phyloP scores from a whole-genome alignment of 2,113 vertebrate genomes.

The Acanthochromis polyacanthus region DNA sequence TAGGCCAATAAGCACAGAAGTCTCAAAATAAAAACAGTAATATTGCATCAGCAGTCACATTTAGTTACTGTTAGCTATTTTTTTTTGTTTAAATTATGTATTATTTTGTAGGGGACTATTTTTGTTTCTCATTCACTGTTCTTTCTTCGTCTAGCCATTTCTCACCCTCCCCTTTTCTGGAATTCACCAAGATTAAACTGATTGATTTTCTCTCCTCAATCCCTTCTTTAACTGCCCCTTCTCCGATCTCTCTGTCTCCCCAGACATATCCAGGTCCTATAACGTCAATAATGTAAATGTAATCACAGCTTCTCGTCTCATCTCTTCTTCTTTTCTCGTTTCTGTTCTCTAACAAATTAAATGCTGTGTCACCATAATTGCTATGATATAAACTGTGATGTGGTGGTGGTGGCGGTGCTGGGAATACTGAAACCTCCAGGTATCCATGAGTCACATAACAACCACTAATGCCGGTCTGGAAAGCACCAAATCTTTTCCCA shows the following conservation, averaged over 20 bases:
- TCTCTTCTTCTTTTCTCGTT: slow-evolving; percentile 11
- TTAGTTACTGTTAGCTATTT: neutral
- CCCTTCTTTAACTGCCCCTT: slow-evolving; percentile 36
- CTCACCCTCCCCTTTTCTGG: slow-evolving; percentile 33
- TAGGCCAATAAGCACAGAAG: neutral
- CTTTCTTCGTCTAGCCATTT: slow-evolving; percentile 15
- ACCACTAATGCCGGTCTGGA: slow-evolving; percentile 35
- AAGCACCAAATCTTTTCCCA: slow-evolving; percentile 8
- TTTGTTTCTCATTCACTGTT: slow-evolving; percentile 1
- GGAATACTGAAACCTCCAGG: slow-evolving; percentile 23
- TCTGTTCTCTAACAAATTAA: slow-evolving; percentile 15
- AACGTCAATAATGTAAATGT: slow-evolving; percentile 79
- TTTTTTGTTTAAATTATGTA: neutral
- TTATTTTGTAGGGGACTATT: neutral
- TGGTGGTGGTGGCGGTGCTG: slow-evolving; percentile 17
- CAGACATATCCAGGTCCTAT: slow-evolving; percentile 44
- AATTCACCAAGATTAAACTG: slow-evolving; percentile 64
- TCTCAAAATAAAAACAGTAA: too few species aligned
- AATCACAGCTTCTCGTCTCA: slow-evolving; percentile 57
- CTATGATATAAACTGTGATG: slow-evolving; percentile 2
- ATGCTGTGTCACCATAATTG: slow-evolving; percentile 29
- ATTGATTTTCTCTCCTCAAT: slow-evolving; percentile 69
- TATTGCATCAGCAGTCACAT: neutral
- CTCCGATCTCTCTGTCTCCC: slow-evolving; percentile 47
- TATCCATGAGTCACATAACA: slow-evolving; percentile 48